A percentile compares a stretch with the other conserved stretches of the same genome.
phyloP scores from a whole-genome alignment of 2,888 invertebrate species.

The Melanchra persicariae region DNA sequence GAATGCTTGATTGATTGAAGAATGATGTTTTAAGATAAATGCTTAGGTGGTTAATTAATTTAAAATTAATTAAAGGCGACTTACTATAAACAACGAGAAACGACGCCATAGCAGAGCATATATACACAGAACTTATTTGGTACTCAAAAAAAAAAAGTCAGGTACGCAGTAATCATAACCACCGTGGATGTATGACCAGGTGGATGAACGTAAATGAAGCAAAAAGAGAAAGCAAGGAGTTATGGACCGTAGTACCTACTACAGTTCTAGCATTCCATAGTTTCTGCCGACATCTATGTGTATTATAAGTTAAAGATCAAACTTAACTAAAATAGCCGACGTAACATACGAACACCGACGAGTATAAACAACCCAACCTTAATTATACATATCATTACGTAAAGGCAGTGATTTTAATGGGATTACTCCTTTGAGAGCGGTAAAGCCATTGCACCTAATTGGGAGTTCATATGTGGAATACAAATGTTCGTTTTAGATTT shows the following conservation, averaged over 20 bases:
- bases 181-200: not conserved
- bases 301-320: slow-evolving; percentile 10
- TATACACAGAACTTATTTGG: not conserved
- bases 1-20: not conserved
- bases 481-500: slow-evolving; percentile 29
- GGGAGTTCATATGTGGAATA: slow-evolving; percentile 23
- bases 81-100: too few relatives aligned
- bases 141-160: too few relatives aligned
- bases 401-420: slow-evolving; percentile 43
- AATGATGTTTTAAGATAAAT: not conserved
- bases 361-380: slow-evolving; percentile 18
- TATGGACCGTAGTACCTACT: too few relatives aligned
- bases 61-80: too few relatives aligned
- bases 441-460: slow-evolving; percentile 35
- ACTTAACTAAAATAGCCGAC: slow-evolving; percentile 11
- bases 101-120: too few relatives aligned
- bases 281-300: too few relatives aligned
- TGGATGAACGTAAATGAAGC: too few relatives aligned
- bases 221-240: too few relatives aligned
- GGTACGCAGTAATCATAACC: not conserved
- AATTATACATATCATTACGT: slow-evolving; percentile 42
- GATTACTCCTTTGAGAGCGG: slow-evolving; percentile 35
- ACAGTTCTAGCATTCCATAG: too few relatives aligned
- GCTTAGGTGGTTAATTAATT: too few relatives aligned
- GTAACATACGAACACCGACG: not conserved